phyloP scores from a whole-genome alignment of 2,888 invertebrate species.

The Linnaemya vulpina region DNA sequence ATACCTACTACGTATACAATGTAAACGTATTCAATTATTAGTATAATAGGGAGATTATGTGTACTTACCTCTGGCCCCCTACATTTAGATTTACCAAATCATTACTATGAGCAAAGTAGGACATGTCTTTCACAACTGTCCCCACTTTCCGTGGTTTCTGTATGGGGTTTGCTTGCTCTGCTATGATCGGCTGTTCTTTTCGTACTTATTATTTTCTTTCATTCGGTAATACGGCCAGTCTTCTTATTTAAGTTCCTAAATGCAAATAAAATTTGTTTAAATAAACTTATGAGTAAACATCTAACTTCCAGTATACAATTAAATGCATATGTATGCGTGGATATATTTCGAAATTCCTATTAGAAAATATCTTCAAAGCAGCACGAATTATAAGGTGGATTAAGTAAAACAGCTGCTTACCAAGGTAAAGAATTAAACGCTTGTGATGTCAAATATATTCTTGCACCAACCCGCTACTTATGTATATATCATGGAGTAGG shows the following conservation, averaged over 20 bases:
- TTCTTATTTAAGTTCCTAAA: slow-evolving; percentile 40
- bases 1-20: background rate
- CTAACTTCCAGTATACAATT: slow-evolving; percentile 19
- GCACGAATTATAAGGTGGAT: background rate
- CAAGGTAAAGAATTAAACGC: too few relatives aligned
- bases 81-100: slow-evolving; percentile 96
- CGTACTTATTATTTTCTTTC: slow-evolving; percentile 19
- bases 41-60: slow-evolving; percentile 55
- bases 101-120: slow-evolving; percentile 79
- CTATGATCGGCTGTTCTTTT: background rate
- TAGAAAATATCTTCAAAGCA: slow-evolving; percentile 53
- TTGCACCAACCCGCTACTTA: too few relatives aligned
- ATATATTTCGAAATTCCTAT: slow-evolving; percentile 41
- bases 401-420: background rate
- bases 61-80: slow-evolving; percentile 93
- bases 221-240: background rate
- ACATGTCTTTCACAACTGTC: slow-evolving; percentile 74
- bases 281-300: slow-evolving; percentile 55
- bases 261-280: slow-evolving; percentile 49
- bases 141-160: slow-evolving; percentile 54
- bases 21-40: slow-evolving; percentile 26
- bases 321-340: background rate
- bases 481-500: too few relatives aligned
- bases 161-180: slow-evolving; percentile 19
- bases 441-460: too few relatives aligned